Evolutionary conservation across 2,113 vertebrate genomes (phyloP), one percentile per base, ranked within the genome.

Genomic region (Catagonus wagneri): DNA sequence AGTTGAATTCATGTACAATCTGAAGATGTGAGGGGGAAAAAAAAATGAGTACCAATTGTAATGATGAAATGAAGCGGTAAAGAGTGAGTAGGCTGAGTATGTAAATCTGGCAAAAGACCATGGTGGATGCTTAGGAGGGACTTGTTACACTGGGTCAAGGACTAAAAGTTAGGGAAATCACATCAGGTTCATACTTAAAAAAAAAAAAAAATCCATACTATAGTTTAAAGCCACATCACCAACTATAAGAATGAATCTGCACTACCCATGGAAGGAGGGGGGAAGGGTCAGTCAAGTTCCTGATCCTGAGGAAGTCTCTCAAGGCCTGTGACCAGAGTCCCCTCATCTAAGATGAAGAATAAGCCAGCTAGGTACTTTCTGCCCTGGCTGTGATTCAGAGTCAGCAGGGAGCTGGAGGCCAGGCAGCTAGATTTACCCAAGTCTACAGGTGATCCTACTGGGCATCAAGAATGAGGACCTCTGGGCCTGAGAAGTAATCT

Each of bases 141-240:
- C 81, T 5, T 54, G 29, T 0, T 50, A 60, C 63, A 58, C 15
- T 54, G 44, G 4, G 13, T 65, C 90, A 95, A 84, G 86, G 22
- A 54, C 54, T 92, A n/a, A 83, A 91, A 95, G 58, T 58, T 9
- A 78, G 56, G 39, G 81, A 92, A 86, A 63, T 39, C 22, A 12
- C 20, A 69, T 56, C 13, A 60, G 36, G n/a, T 74, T 93, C 83
- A 81, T 34, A 52, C 1, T 54, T 94, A 10, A 56, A 25, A 85
- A 76, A 60, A n/a, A 50, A 72, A 32, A 34, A 79, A 75, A 83
- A 34, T 6, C 36, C 36, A 54, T 2, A 39, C 29, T 39, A n/a
- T 61, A 25, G 23, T 75, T 80, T 68, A 75, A 83, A 60, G 20
- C 61, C 50, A 60, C 3, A 50, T 36, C 36, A 90, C 60, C 44